phyloP scores from a whole-genome alignment of 2,888 invertebrate species.

The Alcis repandata region DNA sequence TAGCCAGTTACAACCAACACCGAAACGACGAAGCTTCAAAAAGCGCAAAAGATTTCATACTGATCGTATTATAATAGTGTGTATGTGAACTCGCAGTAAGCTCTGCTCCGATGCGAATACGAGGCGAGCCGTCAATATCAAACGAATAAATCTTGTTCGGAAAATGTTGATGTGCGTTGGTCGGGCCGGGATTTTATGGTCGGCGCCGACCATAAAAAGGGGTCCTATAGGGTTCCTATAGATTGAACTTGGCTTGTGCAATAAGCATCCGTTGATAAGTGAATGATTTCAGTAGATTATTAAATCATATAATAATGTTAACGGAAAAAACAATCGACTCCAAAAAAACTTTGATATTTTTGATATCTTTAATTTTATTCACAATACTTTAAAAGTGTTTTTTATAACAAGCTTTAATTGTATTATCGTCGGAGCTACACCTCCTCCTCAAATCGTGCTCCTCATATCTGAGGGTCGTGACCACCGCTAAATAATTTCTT shows the following conservation, averaged over 20 bases:
- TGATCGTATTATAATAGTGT: conserved; percentile 9
- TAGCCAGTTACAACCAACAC: too few species aligned
- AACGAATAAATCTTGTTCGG: conserved; percentile 45
- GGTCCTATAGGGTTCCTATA: conserved; percentile 8
- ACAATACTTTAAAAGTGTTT: too few species aligned
- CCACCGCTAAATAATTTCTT: too few species aligned
- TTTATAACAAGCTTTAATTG: too few species aligned
- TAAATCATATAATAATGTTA: too few species aligned
- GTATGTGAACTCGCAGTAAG: conserved; percentile 34
- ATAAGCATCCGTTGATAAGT: neutral
- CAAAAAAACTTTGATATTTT: too few species aligned
- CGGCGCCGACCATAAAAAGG: conserved; percentile 8
- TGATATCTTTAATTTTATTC: too few species aligned
- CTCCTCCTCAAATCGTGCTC: too few species aligned
- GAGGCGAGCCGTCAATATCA: conserved; percentile 45
- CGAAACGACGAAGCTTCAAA: too few species aligned
- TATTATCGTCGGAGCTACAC: too few species aligned
- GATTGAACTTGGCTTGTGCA: neutral
- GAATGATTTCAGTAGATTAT: neutral
- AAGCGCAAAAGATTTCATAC: conserved; percentile 2
- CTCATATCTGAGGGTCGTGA: too few species aligned
- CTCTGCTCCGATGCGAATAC: conserved; percentile 41
- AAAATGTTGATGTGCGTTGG: conserved; percentile 40
- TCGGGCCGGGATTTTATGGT: conserved; percentile 25
- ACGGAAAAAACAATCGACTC: too few species aligned